phyloP scores from a whole-genome alignment of 2,888 invertebrate genomes.

The Acholoe squamosa region DNA sequence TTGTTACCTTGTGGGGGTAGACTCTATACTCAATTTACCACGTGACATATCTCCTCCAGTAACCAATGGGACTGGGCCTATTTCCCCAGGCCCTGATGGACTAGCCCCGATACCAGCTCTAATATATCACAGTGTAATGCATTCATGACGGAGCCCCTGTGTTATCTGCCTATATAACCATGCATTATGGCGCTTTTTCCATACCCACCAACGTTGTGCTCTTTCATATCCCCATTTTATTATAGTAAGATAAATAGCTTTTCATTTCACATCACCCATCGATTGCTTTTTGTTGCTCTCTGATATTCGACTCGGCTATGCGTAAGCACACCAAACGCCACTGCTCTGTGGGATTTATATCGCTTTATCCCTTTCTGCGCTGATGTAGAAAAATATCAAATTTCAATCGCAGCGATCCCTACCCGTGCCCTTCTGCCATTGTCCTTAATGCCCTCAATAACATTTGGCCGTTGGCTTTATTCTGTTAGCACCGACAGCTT shows the following conservation, averaged over 20 bases:
- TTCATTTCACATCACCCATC: constrained; percentile 26
- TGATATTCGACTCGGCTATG: neutral
- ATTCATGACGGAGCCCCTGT: neutral
- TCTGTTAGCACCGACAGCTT: no score
- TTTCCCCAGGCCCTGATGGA: constrained; percentile 7
- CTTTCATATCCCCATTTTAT: constrained; percentile 25
- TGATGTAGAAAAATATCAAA: neutral
- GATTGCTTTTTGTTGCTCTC: neutral
- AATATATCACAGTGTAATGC: constrained; percentile 24
- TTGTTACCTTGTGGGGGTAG: neutral
- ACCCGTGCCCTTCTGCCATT: neutral
- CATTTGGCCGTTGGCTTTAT: no score
- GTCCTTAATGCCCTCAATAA: no score
- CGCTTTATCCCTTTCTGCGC: neutral
- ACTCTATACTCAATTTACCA: constrained; percentile 30
- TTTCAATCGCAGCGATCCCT: neutral
- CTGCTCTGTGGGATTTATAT: neutral
- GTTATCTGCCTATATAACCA: constrained; percentile 32
- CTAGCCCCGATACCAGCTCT: neutral
- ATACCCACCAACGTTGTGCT: neutral
- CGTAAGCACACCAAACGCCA: neutral
- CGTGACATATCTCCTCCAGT: neutral
- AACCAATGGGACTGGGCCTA: neutral
- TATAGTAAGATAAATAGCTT: constrained; percentile 15
- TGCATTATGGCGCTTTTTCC: constrained; percentile 11